Evolutionary conservation across 1,140 invertebrate genomes (phyloP), one percentile per base, ranked within the genome.

Genomic region (Halyomorpha halys): DNA sequence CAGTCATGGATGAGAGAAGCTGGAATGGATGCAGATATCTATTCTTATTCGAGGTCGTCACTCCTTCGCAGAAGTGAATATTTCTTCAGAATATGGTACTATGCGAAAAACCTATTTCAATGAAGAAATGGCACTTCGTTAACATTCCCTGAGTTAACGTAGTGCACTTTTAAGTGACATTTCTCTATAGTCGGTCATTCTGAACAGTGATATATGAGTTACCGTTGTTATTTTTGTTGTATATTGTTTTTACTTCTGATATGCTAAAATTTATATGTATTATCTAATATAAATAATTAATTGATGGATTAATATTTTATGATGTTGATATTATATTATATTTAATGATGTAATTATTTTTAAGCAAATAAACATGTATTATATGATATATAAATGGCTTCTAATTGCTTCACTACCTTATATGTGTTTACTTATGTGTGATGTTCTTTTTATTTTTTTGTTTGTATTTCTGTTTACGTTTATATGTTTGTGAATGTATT

Each of bases 81-180:
- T 77, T 95, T 94, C 84, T 95, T 95, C 83, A 82, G 88, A 66
- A 89, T 95, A 75, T 92, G 89, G 88, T 85, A 86, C 75, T 88
- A 90, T 70, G 87, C 88, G 61, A 86, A 86, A 69, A 83, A 89
- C 74, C 78, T 91, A 45, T 91, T 91, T 76, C 82, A 87, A 76
- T 86, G 82, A 80, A 68, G 53, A 62, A 44, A 23, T 27, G 44
- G 47, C 25, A 19, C 19, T 18, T 19, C n/a, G 60, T 62, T 61
- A 65, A 65, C 64, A 44, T 61, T 65, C 64, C 64, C 64, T 65
- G 64, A 62, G 64, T 65, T 65, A 65, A 59, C 63, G 14, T 16
- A 30, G 39, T 49, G n/a, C 18, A 34, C 44, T 63, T 30, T 1
- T 15, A 61, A 18, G 5, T 34, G 44, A 51, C 2, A n/a, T 5